Base-by-base conservation (phyloP, 1,140 invertebrate genomes). In the Condylostylus longicornis region DNA sequence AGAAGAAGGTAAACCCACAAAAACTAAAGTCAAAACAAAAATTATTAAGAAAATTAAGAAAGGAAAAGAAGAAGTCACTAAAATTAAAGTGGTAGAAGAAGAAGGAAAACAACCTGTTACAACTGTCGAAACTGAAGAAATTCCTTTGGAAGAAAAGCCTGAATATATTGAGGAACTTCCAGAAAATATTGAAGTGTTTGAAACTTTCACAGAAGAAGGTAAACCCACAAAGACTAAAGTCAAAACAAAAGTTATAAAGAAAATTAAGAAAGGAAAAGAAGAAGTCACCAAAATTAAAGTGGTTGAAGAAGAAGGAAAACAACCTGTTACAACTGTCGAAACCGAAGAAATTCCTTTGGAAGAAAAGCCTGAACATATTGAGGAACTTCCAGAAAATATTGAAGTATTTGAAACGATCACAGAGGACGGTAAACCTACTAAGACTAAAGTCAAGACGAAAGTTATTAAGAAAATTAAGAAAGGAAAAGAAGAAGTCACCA, bases 101-200 rank as follows among this genome's bases (percentile, higher is more conserved):
- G 48, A 50, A 36, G 48, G 42, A 9, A 45, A 48, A 33, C 28
- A 37, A 15, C 42, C 44, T 4, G 51, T 42, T 18, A 38, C 40
- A 22, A 49, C 40, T 27, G 44, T 54, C 20, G 48, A 40, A 17
- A 44, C 51, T 19, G 49, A 55, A 45, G 37, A 44, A 31, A 27
- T 48, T n/a, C 27, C 32, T 27, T 20, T 38, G 4, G 42, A 47
- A 37, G 40, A 38, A 32, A 43, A 31, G 33, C 40, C 32, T 33
- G 43, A 29, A 46, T 40, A 28, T 45, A 14, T 36, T 2, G 29
- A 48, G 37, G 34, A 42, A 48, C 30, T 47, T 46, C 33, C 43
- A 14, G 55, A 59, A 32, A 54, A 60, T 44, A 35, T 62, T 23
- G 14, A n/a, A 4, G 29, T 61, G 4, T 48, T 54, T 35, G 54